A percentile compares a stretch with the other conserved stretches of the same genome.
Evolutionary conservation across 1,140 invertebrate species (phyloP).

Genomic region (Scaptomyza graminum): DNA sequence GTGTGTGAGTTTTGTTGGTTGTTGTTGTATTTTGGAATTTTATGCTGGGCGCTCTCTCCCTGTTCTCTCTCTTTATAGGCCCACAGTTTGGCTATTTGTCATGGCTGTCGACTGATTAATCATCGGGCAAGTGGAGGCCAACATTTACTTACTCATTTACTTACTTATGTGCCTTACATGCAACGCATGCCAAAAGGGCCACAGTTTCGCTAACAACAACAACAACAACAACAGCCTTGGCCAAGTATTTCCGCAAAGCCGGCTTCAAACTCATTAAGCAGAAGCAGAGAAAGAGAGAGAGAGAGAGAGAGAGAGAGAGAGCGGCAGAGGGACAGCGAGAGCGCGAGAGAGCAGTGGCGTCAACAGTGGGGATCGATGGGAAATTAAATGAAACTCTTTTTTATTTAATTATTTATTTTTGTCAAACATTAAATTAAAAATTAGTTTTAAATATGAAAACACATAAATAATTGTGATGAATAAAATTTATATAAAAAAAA

Average conservation of each 20-base stretch:
- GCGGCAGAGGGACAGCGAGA: neutral
- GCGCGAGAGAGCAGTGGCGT: constrained; percentile 21
- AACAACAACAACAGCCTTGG: constrained; percentile 18
- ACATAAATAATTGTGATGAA: no score
- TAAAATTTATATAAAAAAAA: no score
- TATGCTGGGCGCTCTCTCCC: neutral
- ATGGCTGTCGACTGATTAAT: constrained; percentile 37
- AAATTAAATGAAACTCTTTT: no score
- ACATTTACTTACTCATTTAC: no score
- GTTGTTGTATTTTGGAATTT: constrained; percentile 17
- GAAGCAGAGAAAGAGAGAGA: neutral
- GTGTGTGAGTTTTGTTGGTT: neutral
- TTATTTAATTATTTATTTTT: no score
- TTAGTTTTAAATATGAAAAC: no score
- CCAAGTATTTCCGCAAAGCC: constrained; percentile 45
- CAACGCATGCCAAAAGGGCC: constrained; percentile 46
- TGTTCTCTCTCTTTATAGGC: neutral
- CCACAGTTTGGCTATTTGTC: constrained; percentile 19
- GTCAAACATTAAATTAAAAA: no score
- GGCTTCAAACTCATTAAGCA: constrained; percentile 7
- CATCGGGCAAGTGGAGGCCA: constrained; percentile 41
- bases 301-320: constrained; percentile 1
- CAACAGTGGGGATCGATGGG: neutral
- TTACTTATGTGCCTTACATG: constrained; percentile 25
- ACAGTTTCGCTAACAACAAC: constrained; percentile 17